Conservation (phyloP, 2,113 vertebrate species). For the Parotia lawesii region DNA sequence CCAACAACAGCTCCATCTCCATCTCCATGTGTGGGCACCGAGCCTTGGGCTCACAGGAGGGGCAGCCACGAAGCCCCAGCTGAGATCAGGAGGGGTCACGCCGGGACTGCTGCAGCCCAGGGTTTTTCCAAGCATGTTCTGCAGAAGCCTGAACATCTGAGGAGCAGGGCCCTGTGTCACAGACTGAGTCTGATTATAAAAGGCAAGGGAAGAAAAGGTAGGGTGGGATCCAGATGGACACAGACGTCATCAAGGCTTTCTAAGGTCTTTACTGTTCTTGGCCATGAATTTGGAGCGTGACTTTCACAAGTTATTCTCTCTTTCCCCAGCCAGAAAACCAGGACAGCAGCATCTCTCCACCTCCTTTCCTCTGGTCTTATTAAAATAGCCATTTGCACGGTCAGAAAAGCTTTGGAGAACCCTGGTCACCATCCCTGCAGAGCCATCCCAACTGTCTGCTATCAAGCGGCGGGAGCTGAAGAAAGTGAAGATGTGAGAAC, state of each 20-base stretch:
- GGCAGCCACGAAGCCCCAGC: fast-evolving
- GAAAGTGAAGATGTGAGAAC: neutral
- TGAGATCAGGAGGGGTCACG: neutral
- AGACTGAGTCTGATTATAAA: neutral
- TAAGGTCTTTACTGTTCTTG: neutral
- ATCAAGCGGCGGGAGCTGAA: neutral
- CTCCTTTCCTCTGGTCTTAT: neutral
- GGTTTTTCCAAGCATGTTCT: neutral
- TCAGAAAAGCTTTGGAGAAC: neutral
- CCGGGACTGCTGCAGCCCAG: neutral
- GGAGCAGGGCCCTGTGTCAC: neutral
- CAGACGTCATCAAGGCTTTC: fast-evolving
- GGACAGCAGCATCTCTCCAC: neutral
- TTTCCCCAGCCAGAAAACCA: neutral
- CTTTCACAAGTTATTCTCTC: neutral
- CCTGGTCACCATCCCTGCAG: neutral
- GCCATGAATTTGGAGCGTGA: neutral
- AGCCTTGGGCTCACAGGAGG: neutral
- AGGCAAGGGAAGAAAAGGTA: neutral
- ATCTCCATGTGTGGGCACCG: fast-evolving
- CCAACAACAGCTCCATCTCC: neutral
- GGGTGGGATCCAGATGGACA: neutral
- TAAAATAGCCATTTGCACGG: neutral
- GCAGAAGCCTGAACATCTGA: neutral
- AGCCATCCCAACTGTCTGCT: neutral